Base-by-base conservation (phyloP, 2,888 invertebrate genomes). In the Spisula solida region DNA sequence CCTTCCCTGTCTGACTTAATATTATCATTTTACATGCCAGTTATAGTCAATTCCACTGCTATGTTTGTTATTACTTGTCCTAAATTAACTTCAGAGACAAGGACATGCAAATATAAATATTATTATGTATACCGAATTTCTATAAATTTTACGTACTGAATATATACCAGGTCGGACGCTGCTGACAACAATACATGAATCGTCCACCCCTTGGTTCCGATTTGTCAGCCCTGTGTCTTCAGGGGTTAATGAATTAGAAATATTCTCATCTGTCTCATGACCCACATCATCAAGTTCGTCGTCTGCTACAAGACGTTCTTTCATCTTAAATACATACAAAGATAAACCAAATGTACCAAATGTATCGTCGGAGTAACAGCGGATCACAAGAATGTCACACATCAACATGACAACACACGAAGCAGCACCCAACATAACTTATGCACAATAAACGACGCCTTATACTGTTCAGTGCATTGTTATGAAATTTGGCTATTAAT, bases 131-230 rank as follows among this genome's bases (percentile, higher is more conserved):
- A 41, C 41, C 41, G 51, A 16, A 16, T 5, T 51, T 12, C 14
- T 51, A 14, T 16, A 5, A 51, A 51, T 8, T 51, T 4, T 70
- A 78, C 82, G 47, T 87, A 90, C 90, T n/a, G 88, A 88, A 79
- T 91, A 91, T 10, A 91, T 88, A 18, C 90, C 90, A 12, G 88
- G 90, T 48, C 88, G 88, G 20, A 91, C 87, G 47, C 82, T 82
- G 88, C 90, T 91, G 4, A 88, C 88, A 56, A 91, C 88, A 56
- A 91, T 91, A n/a, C 79, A 88, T 16, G 85, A 75, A 55, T 75
- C 78, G 20, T 89, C 86, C 18, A 60, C 51, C 14, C 48, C 55
- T 66, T 48, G 48, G 31, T 31, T 18, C 10, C 82, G 79, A 66
- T 79, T 87, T 14, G 87, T 83, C 48, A 87, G 51, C 16, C 78